Conservation (phyloP, 2,797 vertebrate species). For the Takifugu ocellatus region DNA sequence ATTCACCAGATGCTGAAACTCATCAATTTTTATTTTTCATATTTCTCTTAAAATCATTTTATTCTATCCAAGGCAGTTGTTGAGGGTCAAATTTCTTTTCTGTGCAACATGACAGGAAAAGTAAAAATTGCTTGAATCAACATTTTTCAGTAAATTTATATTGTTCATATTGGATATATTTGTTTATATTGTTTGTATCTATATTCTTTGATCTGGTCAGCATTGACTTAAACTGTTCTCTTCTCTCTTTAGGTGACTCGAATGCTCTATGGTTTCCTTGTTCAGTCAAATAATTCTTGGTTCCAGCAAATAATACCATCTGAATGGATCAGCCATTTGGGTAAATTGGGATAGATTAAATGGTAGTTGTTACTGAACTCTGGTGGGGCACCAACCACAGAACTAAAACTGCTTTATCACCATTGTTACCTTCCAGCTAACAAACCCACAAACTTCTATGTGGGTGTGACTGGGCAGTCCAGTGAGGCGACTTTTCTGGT, state of each 20-base stretch:
- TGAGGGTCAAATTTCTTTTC: no score
- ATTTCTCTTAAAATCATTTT: no score
- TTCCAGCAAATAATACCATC: constrained; percentile 81
- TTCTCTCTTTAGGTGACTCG: constrained; percentile 77
- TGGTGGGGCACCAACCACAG: no score
- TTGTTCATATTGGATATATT: background rate
- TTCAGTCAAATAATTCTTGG: constrained; percentile 89
- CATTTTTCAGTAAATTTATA: no score
- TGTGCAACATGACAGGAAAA: no score
- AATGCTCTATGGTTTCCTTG: constrained; percentile 86
- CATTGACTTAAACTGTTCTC: background rate
- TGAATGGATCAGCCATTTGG: constrained; percentile 68
- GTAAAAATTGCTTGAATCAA: background rate
- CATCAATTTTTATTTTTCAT: no score
- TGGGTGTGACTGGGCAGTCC: constrained; percentile 72
- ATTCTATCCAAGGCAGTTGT: no score
- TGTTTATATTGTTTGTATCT: background rate
- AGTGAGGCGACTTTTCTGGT: constrained; percentile 69
- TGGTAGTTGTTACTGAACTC: no score
- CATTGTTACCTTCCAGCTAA: constrained; percentile 61
- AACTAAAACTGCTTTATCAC: no score
- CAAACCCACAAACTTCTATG: constrained; percentile 82
- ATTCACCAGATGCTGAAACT: no score
- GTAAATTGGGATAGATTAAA: constrained; percentile 64
- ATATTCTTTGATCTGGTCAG: background rate